Evolutionary conservation across 1,140 invertebrate species (phyloP), one percentile per base, ranked within the genome.

Genomic region (Carposina sasakii): DNA sequence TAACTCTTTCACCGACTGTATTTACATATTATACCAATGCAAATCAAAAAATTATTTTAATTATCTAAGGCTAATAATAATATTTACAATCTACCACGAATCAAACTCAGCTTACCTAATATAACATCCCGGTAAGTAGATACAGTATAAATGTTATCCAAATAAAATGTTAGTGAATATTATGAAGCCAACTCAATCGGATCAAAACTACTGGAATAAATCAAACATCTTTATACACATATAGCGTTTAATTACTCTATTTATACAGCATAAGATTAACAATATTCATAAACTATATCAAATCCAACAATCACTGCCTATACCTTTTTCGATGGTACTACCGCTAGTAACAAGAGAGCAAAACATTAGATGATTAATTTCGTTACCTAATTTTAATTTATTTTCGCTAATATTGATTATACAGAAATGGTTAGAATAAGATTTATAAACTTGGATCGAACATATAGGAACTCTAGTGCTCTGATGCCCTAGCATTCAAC

Each of bases 221-320:
- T 78, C 61, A 81, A 81, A 83, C 71, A 55, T 67, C 66, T 65
- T 66, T 48, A 34, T 81, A 81, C 79, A 83, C 79, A 78, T 79
- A 78, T 81, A 83, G 79, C 77, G 68, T 83, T 83, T 84, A 84
- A 84, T 84, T 78, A 84, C 54, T 74, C 76, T 84, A 83, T 84
- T 81, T 81, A 77, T 81, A 84, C 76, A 81, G 81, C 76, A 81
- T 84, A 77, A 81, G 75, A 75, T 84, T 81, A 84, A 84, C 81
- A 81, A 81, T 84, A 81, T 81, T 78, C 70, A 81, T 84, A 84
- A 78, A 84, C 81, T 84, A 84, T 84, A 78, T 84, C 81, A 84
- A 84, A 84, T 84, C 81, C 81, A 84, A 84, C 81, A 84, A 84
- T 81, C 71, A 78, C 74, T 77, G 69, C 56, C 76, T 83, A 82